Evolutionary conservation across 2,888 invertebrate species (phyloP).

Genomic region (Hedychridium roseum): DNA sequence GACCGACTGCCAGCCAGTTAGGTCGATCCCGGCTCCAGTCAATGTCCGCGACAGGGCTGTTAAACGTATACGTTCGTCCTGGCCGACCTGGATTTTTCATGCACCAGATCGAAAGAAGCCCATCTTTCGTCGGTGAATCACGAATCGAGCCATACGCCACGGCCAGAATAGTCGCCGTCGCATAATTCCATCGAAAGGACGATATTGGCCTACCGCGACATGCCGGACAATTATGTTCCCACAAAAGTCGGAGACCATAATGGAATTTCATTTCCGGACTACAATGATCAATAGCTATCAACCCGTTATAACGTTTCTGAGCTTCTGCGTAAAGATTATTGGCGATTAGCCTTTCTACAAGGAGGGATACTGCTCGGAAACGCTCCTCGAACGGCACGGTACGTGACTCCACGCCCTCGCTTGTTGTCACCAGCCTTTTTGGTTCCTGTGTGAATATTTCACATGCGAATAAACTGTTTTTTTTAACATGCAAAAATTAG

Average conservation of each 20-base stretch:
- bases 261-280: slow-evolving; percentile 72
- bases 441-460: too few species aligned
- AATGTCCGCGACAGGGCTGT: slow-evolving; percentile 72
- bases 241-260: slow-evolving; percentile 73
- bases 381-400: too few species aligned
- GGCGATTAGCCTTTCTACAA: slow-evolving; percentile 78
- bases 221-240: slow-evolving; percentile 69
- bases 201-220: slow-evolving; percentile 69
- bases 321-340: slow-evolving; percentile 72
- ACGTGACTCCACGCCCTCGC: too few species aligned
- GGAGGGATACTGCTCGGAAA: too few species aligned
- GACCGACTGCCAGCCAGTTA: slow-evolving; percentile 78
- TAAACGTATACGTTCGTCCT: slow-evolving; percentile 73
- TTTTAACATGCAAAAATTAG: too few species aligned
- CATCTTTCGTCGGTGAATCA: slow-evolving; percentile 63
- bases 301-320: slow-evolving; percentile 77
- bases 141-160: slow-evolving; percentile 72
- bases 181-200: slow-evolving; percentile 73
- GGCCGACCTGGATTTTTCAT: slow-evolving; percentile 79
- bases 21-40: slow-evolving; percentile 76
- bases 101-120: slow-evolving; percentile 80
- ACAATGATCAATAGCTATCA: slow-evolving; percentile 70
- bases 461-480: too few species aligned
- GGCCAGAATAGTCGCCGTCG: slow-evolving; percentile 76
- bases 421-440: too few species aligned